These are phyloP conservation scores for Hypsibius dujardini DNA, from an alignment of 1,140 invertebrate species.

Conservation along the genomic window DNA sequence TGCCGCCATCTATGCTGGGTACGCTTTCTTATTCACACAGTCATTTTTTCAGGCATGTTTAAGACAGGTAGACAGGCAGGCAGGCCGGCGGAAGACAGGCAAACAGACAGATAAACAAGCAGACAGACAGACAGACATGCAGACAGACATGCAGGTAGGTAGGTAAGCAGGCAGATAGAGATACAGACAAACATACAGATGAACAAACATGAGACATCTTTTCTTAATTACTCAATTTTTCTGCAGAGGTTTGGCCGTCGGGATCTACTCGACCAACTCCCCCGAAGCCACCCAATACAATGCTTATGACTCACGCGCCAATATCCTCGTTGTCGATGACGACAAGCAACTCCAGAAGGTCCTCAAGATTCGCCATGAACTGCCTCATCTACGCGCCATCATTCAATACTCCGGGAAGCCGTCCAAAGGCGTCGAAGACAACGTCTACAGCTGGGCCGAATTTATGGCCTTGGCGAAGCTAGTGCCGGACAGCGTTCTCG, in stretches of 20 bases:
- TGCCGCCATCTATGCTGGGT: conserved; percentile 33
- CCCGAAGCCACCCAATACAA: conserved; percentile 31
- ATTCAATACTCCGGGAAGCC: conserved; percentile 32
- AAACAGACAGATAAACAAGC: background rate
- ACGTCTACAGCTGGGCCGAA: conserved; percentile 30
- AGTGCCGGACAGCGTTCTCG: conserved; percentile 26
- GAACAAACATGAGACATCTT: background rate
- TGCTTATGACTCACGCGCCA: conserved; percentile 26
- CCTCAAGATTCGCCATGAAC: conserved; percentile 27
- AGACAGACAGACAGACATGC: background rate
- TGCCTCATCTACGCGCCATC: conserved; percentile 31
- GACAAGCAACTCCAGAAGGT: conserved; percentile 31
- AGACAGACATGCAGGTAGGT: background rate
- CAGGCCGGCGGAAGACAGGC: background rate
- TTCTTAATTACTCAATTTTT: conserved; percentile 14
- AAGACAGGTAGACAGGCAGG: background rate
- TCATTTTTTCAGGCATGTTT: background rate
- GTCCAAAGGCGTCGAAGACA: conserved; percentile 23
- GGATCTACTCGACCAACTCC: conserved; percentile 33
- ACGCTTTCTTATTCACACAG: conserved; percentile 20
- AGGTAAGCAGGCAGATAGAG: background rate
- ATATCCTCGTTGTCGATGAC: conserved; percentile 33
- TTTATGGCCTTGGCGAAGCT: conserved; percentile 27
- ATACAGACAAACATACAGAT: no score
- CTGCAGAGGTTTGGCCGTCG: conserved; percentile 27